Evolutionary conservation across 2,888 invertebrate genomes (phyloP), one percentile per base, ranked within the genome.

Genomic region (Calameuta idolon): DNA sequence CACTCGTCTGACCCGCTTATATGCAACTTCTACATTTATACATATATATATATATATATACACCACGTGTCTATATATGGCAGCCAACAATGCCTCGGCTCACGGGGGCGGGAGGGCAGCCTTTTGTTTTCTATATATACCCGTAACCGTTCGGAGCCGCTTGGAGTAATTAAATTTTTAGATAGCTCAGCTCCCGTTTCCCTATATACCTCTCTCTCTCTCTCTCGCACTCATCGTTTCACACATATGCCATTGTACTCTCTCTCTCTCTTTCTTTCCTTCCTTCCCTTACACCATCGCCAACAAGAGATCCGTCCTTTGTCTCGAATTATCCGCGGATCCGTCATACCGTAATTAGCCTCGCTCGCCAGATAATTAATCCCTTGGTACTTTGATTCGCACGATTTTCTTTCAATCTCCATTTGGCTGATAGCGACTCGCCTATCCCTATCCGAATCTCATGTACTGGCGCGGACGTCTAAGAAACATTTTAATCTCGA

Each of bases 1-100:
- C 83, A 81, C 83, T 79, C 82, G 83, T 82, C 82, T 79, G 81
- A 80, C 71, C 77, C 77, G 80, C 79, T 79, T 82, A 78, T 80
- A 76, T 77, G 55, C 23, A 55, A 55, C 55, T 23, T 55, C 0
- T 9, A 23, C 23, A 23, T 55, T 9, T 55, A 23, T 15, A 40
- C 79, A 40, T 74, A 77, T 69, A 35, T 40, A 40, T 74, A 77
- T 69, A 35, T 40, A 34, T 34, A 34, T 9, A 33, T 9, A 34
- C 2, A 12, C 79, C 74, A 68, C 31, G 76, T 71, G 77, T 75
- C 75, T 55, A 23, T 55, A 55, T 55, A 55, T 55, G 23, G 55
- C 9, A 73, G 76, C 74, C 77, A 81, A 83, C 82, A 81, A 81
- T 82, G 77, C 79, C 40, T 34, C 69, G 37, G 74, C 40, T 40